A percentile compares a stretch with the other conserved stretches of the same genome.
Evolutionary conservation across 2,113 vertebrate genomes (phyloP).

Genomic region (Gallinago jamesoni): DNA sequence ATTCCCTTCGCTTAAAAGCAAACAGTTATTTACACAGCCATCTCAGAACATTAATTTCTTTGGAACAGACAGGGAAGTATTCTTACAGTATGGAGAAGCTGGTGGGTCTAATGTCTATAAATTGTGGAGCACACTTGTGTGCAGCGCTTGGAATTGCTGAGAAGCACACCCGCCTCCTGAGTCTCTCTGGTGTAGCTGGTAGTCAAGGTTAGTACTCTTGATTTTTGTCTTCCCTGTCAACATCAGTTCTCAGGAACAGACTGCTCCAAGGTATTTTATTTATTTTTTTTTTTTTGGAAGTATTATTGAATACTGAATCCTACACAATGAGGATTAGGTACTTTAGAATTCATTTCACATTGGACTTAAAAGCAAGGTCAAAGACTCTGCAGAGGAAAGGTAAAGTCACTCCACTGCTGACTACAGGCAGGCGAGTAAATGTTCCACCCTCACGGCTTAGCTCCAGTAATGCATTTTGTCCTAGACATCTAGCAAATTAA

Average conservation of each 20-base stretch:
- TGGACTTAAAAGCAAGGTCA: conserved; percentile 61
- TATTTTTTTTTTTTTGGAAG: not conserved
- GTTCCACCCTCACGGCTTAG: not conserved
- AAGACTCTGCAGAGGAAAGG: conserved; percentile 48
- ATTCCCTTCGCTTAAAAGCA: not conserved
- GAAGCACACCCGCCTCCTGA: not conserved
- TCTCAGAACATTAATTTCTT: fast-evolving
- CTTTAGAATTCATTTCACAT: conserved; percentile 50
- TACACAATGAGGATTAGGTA: not conserved
- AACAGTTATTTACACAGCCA: not conserved
- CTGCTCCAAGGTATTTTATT: not conserved
- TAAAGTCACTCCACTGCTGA: conserved; percentile 22
- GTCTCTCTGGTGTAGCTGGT: not conserved
- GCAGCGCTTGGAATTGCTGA: not conserved
- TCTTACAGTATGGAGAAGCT: not conserved
- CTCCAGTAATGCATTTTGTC: not conserved
- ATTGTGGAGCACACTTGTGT: not conserved
- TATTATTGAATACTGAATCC: not conserved
- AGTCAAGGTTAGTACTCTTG: not conserved
- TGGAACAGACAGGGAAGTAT: not conserved
- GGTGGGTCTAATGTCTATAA: not conserved
- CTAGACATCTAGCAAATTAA: not conserved
- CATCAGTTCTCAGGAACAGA: not conserved
- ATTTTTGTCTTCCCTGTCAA: conserved; percentile 11
- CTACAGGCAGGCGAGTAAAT: not conserved